A percentile compares a stretch with the other conserved stretches of the same genome.
Conservation (phyloP, 2,888 invertebrate genomes). For the Lithosia quadra region DNA sequence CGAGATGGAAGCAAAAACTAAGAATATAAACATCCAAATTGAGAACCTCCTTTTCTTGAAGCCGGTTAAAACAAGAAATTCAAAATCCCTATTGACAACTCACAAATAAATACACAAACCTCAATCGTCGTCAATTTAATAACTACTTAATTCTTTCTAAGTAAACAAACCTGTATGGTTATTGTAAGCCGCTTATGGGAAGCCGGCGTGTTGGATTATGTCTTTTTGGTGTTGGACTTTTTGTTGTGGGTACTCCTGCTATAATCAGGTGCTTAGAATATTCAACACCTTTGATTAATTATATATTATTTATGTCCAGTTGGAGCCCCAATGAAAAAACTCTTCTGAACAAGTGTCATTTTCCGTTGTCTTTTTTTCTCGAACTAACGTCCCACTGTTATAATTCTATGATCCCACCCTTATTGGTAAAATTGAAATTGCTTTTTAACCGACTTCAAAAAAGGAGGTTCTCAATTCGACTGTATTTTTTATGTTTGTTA, state of each 20-base stretch:
- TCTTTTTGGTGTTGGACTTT: constrained; percentile 17
- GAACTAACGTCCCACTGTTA: too few relatives aligned
- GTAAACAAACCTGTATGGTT: constrained; percentile 10
- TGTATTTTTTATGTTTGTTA: too few relatives aligned
- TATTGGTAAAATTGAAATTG: too few relatives aligned
- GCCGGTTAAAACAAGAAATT: not conserved
- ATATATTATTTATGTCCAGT: not conserved
- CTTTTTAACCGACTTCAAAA: too few relatives aligned
- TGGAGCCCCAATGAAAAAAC: not conserved
- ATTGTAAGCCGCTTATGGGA: constrained; percentile 31
- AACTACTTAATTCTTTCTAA: constrained; percentile 7
- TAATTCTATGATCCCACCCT: too few relatives aligned
- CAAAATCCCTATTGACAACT: not conserved
- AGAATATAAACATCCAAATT: too few relatives aligned
- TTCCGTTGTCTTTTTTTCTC: too few relatives aligned
- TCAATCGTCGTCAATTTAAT: constrained; percentile 18
- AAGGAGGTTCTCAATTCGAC: too few relatives aligned
- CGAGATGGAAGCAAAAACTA: too few relatives aligned
- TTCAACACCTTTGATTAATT: constrained; percentile 1
- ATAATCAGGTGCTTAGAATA: not conserved
- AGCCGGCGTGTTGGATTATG: constrained; percentile 35
- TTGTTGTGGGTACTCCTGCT: not conserved
- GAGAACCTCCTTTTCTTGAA: too few relatives aligned
- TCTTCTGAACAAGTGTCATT: too few relatives aligned
- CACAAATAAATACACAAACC: not conserved